Conservation (phyloP, 2,113 vertebrate species). For the Axis porcinus region DNA sequence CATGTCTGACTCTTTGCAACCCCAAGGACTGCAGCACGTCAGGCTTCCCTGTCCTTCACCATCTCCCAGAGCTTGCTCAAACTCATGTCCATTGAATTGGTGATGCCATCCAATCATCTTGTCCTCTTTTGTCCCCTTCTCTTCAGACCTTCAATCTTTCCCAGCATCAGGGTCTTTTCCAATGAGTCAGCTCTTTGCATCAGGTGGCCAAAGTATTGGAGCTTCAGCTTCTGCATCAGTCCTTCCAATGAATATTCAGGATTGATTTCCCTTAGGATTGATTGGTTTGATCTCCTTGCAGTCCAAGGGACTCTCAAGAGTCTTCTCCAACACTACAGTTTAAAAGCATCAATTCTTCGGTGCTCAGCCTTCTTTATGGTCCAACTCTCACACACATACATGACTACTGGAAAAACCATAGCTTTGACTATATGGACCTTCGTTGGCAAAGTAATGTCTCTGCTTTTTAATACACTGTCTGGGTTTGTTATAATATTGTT, state of each 20-base stretch:
- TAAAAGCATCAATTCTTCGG: background rate
- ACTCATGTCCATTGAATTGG: background rate
- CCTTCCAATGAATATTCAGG: background rate
- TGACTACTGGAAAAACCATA: background rate
- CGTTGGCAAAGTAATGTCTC: background rate
- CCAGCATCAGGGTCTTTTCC: background rate
- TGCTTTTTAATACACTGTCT: background rate
- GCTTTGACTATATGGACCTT: background rate
- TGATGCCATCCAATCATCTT: background rate
- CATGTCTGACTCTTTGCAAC: background rate
- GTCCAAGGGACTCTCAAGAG: background rate
- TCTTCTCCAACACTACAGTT: background rate
- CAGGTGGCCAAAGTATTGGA: background rate
- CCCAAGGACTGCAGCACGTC: background rate
- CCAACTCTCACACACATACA: background rate
- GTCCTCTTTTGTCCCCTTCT: background rate
- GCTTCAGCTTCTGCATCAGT: background rate
- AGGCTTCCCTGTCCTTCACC: background rate
- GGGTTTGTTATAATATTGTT: background rate
- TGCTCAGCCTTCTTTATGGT: background rate
- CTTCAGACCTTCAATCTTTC: background rate
- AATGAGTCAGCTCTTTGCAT: background rate
- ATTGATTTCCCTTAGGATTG: background rate
- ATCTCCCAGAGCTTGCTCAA: background rate
- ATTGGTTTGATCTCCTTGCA: background rate